These are phyloP conservation scores for Corapipo altera DNA, from an alignment of 2,113 vertebrate species.

Conservation along the genomic window DNA sequence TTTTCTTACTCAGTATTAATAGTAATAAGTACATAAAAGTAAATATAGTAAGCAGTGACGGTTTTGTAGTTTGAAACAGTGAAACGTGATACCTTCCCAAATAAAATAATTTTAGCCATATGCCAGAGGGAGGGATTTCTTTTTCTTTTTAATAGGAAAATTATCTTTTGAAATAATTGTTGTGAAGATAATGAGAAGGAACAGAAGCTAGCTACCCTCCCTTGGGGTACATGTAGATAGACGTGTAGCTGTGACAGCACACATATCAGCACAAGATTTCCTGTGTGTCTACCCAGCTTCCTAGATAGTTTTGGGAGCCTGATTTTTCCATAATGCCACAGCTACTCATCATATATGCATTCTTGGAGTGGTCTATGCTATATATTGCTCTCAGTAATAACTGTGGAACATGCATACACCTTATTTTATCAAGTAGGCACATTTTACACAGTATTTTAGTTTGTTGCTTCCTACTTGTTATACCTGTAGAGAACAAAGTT, in stretches of 20 bases:
- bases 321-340: not conserved
- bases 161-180: not conserved
- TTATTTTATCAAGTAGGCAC: not conserved
- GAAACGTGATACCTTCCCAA: not conserved
- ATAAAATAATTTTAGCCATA: not conserved
- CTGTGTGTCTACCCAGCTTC: not conserved
- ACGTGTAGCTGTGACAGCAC: not conserved
- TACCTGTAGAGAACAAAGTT: not conserved
- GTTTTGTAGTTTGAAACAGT: not conserved
- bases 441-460: not conserved
- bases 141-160: not conserved
- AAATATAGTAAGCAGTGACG: not conserved
- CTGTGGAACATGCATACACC: not conserved
- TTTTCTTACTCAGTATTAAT: not conserved
- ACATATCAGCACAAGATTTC: not conserved
- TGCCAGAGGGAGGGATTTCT: not conserved
- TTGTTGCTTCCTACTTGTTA: not conserved
- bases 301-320: not conserved
- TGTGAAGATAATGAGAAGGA: not conserved
- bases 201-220: not conserved
- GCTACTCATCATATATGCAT: not conserved
- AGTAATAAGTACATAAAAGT: not conserved
- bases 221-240: not conserved
- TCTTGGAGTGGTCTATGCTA: not conserved
- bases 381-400: not conserved